Base-by-base conservation (phyloP, 2,888 invertebrate genomes). In the Thera obeliscata region DNA sequence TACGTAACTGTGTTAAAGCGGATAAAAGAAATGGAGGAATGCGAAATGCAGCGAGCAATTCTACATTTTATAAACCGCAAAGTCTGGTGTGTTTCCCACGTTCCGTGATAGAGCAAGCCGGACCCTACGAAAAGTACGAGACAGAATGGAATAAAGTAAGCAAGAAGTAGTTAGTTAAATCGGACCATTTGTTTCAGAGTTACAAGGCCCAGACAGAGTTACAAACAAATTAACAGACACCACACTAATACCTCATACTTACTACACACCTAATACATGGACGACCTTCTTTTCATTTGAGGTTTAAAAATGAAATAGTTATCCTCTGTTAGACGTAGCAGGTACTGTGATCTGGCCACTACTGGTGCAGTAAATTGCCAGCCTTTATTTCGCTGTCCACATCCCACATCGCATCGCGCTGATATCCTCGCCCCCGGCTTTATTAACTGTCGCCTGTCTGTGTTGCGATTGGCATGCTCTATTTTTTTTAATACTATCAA, bases 351-450 rank as follows among this genome's bases (percentile, higher is more conserved):
- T 62, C 57, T 52, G 35, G 59, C 41, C 56, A 56, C 0, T 22
- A 22, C 55, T 67, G 59, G 58, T 55, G 58, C 48, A 54, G 62
- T 67, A 62, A 79, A 78, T 79, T 79, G 73, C 75, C 69, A 62
- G 61, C 66, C 61, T 71, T 57, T 59, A 69, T 71, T 63, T 70
- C 67, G 64, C 71, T 66, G 65, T 69, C 70, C 66, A 66, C 22
- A 22, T 22, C 69, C 74, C 67, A 65, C 73, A 76, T 12, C 70
- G 68, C 4, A 41, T 73, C 71, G 68, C 50, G 68, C 55, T 61
- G 64, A 67, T 73, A 70, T 64, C 56, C 56, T 72, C 54, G 64
- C 56, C 56, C 56, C 72, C 54, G 64, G 74, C 49, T 61, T 69
- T 75, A 77, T 79, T 70, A 56, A 33, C 33, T 41, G 35, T 50